A percentile compares a stretch with the other conserved stretches of the same genome.
Evolutionary conservation across 2,888 invertebrate genomes (phyloP).

Genomic region (Limnephilus marmoratus): DNA sequence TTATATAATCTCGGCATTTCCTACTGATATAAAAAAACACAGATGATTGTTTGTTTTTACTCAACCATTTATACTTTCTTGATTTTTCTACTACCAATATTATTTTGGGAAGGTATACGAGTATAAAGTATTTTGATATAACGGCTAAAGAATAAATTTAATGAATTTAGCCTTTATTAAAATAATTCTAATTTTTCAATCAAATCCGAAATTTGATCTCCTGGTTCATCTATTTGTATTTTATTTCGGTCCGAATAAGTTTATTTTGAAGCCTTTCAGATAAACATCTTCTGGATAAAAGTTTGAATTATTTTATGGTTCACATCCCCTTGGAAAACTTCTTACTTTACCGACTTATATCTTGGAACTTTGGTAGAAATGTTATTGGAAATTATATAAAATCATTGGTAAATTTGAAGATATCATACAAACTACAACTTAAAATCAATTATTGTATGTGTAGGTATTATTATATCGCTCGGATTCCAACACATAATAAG

Average conservation of each 20-base stretch:
- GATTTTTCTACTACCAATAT: not conserved
- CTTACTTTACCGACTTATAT: not conserved
- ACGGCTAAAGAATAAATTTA: not conserved
- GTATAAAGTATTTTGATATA: too few species aligned
- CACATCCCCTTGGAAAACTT: not conserved
- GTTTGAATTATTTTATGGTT: not conserved
- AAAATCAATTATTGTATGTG: not conserved
- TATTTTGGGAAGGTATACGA: not conserved
- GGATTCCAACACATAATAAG: too few species aligned
- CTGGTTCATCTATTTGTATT: not conserved
- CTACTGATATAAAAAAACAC: not conserved
- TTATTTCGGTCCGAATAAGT: not conserved
- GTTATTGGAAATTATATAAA: not conserved
- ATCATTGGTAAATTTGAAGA: not conserved
- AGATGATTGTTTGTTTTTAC: not conserved
- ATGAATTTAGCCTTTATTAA: not conserved
- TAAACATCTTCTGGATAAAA: not conserved
- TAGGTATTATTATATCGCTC: not conserved
- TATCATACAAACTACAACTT: not conserved
- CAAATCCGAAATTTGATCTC: not conserved
- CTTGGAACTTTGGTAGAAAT: not conserved
- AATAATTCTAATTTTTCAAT: not conserved
- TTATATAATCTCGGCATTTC: not conserved
- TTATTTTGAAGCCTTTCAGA: not conserved
- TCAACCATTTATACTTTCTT: not conserved